A percentile compares a stretch with the other conserved stretches of the same genome.
Evolutionary conservation across 23 tunicate genomes (phyloP).

Genomic region (Pegea sp.): DNA sequence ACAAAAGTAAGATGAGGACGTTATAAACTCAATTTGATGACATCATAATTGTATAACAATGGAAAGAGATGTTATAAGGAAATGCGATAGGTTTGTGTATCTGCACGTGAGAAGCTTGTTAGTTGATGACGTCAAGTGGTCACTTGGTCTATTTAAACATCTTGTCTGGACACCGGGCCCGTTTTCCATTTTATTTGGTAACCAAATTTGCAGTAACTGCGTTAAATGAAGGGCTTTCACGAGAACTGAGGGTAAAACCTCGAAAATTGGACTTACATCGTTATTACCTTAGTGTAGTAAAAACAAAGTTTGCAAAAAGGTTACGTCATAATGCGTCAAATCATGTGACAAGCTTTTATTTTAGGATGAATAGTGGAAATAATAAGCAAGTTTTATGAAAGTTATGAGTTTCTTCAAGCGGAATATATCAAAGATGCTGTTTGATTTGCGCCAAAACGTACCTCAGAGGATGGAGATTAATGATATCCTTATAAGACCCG

Average conservation of each 20-base stretch:
- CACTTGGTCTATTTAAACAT: constrained; percentile 30
- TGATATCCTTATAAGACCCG: too few relatives aligned
- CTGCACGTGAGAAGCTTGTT: constrained; percentile 16
- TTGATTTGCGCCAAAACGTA: too few relatives aligned
- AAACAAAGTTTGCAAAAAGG: constrained; percentile 20
- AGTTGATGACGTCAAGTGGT: constrained; percentile 25
- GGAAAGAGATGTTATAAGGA: constrained; percentile 23
- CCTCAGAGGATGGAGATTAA: too few relatives aligned
- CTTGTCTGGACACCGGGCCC: constrained; percentile 11
- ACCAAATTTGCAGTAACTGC: constrained; percentile 44
- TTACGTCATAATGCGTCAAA: too few relatives aligned
- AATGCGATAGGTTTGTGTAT: constrained; percentile 26
- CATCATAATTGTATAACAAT: too few relatives aligned
- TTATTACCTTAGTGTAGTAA: constrained; percentile 22
- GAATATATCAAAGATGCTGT: too few relatives aligned
- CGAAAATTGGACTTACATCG: constrained; percentile 17
- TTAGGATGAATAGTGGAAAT: too few relatives aligned
- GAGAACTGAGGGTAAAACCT: constrained; percentile 8
- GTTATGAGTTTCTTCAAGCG: too few relatives aligned
- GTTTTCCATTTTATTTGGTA: constrained; percentile 14
- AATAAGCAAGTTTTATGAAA: too few relatives aligned
- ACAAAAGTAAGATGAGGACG: constrained; percentile 48
- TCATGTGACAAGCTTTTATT: too few relatives aligned
- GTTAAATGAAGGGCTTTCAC: constrained; percentile 28
- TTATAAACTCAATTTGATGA: too few relatives aligned